A percentile compares a stretch with the other conserved stretches of the same genome.
Evolutionary conservation across 2,888 invertebrate species (phyloP).

Genomic region (Noctua janthina): DNA sequence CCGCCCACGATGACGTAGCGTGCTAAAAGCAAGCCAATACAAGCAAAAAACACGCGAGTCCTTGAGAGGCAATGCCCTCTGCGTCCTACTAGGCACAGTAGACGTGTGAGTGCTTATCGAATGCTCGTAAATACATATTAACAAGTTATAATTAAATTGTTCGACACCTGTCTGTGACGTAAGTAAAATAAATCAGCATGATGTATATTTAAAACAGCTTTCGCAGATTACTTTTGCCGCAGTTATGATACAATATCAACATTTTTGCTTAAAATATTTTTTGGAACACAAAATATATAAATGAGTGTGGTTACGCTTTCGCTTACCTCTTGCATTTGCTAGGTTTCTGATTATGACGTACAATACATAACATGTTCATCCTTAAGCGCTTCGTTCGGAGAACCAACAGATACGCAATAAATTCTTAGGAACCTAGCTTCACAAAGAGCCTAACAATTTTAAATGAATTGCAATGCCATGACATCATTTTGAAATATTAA

Average conservation of each 20-base stretch:
- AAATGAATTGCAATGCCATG: constrained; percentile 56
- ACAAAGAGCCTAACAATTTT: constrained; percentile 57
- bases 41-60: constrained; percentile 58
- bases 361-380: constrained; percentile 57
- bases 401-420: constrained; percentile 58
- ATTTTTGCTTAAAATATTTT: neutral
- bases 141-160: constrained; percentile 30
- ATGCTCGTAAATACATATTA: constrained; percentile 32
- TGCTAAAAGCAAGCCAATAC: constrained; percentile 52
- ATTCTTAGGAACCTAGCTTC: constrained; percentile 57
- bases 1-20: constrained; percentile 61
- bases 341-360: constrained; percentile 67
- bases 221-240: neutral
- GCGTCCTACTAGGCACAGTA: constrained; percentile 41
- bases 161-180: constrained; percentile 30
- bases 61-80: constrained; percentile 63
- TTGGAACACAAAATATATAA: constrained; percentile 1
- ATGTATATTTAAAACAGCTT: neutral
- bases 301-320: constrained; percentile 36
- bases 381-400: constrained; percentile 57
- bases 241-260: neutral
- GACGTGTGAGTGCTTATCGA: constrained; percentile 25
- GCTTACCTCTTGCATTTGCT: constrained; percentile 58
- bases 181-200: constrained; percentile 33
- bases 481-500: constrained; percentile 62